Percentiles rank a stretch among this genome's conserved stretches.
Evolutionary conservation across 30 jellyfish, hydroid and myxozoan species (phyloP).

Genomic region (Pseudorhiza aurosa): DNA sequence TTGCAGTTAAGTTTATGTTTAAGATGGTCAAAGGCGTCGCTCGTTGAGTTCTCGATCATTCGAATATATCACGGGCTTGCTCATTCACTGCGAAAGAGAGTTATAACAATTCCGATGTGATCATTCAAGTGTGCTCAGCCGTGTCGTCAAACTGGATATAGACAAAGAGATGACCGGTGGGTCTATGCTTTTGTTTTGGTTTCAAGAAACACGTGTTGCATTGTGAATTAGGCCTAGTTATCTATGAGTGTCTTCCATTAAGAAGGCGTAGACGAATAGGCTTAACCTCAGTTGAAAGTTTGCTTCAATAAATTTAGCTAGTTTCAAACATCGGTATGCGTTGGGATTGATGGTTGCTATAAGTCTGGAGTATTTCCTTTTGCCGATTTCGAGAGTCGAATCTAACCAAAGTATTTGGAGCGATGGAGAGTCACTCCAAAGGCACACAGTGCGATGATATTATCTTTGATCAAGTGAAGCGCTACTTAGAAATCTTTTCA

Average conservation of each 20-base stretch:
- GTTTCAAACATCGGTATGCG: too few species aligned
- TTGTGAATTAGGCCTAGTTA: constrained; percentile 6
- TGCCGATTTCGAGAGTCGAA: too few species aligned
- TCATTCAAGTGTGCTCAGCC: background rate
- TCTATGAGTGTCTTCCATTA: background rate
- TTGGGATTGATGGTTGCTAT: too few species aligned
- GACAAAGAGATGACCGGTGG: constrained; percentile 19
- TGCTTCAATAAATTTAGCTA: too few species aligned
- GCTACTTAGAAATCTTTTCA: constrained; percentile 25
- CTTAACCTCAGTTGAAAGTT: too few species aligned
- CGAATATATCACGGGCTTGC: too few species aligned
- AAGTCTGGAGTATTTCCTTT: too few species aligned
- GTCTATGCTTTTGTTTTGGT: constrained; percentile 14
- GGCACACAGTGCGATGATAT: constrained; percentile 42
- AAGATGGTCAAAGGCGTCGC: too few species aligned
- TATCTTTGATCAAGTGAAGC: constrained; percentile 12
- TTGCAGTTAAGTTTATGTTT: too few species aligned
- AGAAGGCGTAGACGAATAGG: background rate
- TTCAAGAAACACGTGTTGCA: background rate
- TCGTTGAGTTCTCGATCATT: too few species aligned
- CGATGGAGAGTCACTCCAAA: constrained; percentile 14
- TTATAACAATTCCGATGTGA: background rate
- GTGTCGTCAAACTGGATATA: background rate
- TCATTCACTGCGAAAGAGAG: too few species aligned
- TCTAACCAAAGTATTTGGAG: too few species aligned